phyloP scores from a whole-genome alignment of 2,888 invertebrate species.

The Strigamia maritima region DNA sequence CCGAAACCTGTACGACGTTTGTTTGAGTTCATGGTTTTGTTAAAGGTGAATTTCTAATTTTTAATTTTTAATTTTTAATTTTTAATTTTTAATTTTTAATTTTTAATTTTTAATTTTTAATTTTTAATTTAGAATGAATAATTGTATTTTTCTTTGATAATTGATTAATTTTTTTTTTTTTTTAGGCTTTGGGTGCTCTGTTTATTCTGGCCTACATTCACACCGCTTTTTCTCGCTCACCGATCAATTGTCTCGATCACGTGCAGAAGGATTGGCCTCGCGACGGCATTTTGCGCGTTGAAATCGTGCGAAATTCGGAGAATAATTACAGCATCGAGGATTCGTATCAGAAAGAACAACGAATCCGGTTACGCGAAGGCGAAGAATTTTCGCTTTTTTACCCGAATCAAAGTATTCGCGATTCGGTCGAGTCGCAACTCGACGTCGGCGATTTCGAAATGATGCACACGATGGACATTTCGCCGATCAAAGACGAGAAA shows the following conservation, averaged over 20 bases:
- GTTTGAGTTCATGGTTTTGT: conserved; percentile 75
- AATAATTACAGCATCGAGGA: conserved; percentile 75
- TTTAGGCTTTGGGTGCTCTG: conserved; percentile 76
- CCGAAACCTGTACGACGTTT: conserved; percentile 73
- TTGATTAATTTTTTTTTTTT: conserved; percentile 43
- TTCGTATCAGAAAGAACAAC: conserved; percentile 77
- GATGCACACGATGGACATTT: conserved; percentile 45
- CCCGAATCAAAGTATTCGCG: conserved; percentile 40
- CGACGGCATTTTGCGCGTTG: conserved; percentile 89
- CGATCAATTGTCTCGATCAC: conserved; percentile 87
- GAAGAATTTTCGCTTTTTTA: conserved; percentile 43
- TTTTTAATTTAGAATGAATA: too few species aligned
- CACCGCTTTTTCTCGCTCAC: conserved; percentile 84
- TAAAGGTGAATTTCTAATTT: conserved; percentile 61
- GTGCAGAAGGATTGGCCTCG: conserved; percentile 88
- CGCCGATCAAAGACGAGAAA: not conserved
- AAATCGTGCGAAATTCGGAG: conserved; percentile 61
- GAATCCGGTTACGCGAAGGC: conserved; percentile 60
- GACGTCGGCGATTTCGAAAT: conserved; percentile 50
- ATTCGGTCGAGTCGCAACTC: not conserved
- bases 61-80: too few species aligned
- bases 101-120: too few species aligned
- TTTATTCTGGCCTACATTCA: conserved; percentile 93
- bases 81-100: too few species aligned
- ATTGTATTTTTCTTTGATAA: too few species aligned